A percentile compares a stretch with the other conserved stretches of the same genome.
phyloP scores from a whole-genome alignment of 2,888 invertebrate species.

The Nephrotoma flavescens region DNA sequence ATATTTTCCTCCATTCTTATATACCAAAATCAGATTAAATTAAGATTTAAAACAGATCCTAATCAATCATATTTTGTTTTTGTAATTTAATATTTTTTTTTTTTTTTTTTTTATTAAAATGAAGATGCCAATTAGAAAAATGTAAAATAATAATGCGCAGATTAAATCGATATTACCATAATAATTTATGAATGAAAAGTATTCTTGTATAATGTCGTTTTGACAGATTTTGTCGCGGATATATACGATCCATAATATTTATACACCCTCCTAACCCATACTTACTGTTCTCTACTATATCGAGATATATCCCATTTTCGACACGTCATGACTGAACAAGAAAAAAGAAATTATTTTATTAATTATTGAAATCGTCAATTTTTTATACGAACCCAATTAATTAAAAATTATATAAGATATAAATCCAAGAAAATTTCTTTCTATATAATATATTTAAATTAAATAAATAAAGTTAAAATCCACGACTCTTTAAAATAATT shows the following conservation, averaged over 20 bases:
- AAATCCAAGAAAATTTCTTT: background rate
- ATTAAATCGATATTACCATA: background rate
- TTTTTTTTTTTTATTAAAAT: background rate
- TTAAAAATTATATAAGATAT: background rate
- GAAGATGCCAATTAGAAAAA: background rate
- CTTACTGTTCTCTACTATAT: background rate
- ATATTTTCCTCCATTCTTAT: background rate
- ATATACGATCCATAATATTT: background rate
- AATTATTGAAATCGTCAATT: background rate
- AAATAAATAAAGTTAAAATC: background rate
- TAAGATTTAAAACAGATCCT: background rate
- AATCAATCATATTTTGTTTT: background rate
- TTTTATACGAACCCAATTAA: background rate
- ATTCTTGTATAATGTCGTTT: background rate
- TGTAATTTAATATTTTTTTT: background rate
- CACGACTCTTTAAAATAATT: background rate
- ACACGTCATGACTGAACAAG: background rate
- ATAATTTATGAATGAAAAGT: background rate
- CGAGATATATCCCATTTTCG: background rate
- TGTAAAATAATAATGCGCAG: background rate
- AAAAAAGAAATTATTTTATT: background rate
- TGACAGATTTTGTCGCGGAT: background rate
- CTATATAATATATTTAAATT: background rate
- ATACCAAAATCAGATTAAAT: background rate
- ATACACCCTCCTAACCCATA: background rate